Evolutionary conservation across 1,140 invertebrate species (phyloP).

Genomic region (Polypedilum vanderplanki): DNA sequence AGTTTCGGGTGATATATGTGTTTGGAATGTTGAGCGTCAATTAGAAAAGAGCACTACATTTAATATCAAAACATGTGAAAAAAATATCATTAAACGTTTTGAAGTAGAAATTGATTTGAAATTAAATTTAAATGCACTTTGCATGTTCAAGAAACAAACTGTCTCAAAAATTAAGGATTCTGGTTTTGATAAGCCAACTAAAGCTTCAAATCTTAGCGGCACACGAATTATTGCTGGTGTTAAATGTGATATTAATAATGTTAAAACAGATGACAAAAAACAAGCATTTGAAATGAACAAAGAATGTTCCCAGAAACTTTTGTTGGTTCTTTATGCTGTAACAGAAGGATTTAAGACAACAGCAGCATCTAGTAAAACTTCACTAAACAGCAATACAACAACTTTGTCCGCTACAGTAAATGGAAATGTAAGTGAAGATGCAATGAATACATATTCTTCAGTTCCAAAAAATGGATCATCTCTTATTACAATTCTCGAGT

Average conservation of each 20-base stretch:
- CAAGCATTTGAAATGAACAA: background rate
- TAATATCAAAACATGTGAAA: conserved; percentile 13
- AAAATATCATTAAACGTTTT: background rate
- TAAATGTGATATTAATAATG: background rate
- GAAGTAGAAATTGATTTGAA: background rate
- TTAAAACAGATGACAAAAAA: background rate
- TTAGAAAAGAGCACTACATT: conserved; percentile 50
- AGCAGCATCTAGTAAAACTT: background rate
- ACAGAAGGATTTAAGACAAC: background rate
- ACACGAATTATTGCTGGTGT: background rate
- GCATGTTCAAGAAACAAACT: background rate
- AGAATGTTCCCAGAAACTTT: background rate
- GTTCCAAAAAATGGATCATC: background rate
- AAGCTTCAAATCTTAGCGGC: background rate
- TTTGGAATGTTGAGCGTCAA: conserved; percentile 69
- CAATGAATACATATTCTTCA: background rate
- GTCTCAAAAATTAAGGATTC: background rate
- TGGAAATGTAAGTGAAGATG: background rate
- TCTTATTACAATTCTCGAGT: background rate
- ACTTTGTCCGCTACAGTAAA: background rate
- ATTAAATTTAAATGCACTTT: background rate
- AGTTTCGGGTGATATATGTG: conserved; percentile 47
- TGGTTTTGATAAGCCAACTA: background rate
- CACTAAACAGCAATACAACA: background rate
- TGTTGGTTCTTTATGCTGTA: background rate